phyloP scores from a whole-genome alignment of 1,140 invertebrate species.

The Meteorus sp. region DNA sequence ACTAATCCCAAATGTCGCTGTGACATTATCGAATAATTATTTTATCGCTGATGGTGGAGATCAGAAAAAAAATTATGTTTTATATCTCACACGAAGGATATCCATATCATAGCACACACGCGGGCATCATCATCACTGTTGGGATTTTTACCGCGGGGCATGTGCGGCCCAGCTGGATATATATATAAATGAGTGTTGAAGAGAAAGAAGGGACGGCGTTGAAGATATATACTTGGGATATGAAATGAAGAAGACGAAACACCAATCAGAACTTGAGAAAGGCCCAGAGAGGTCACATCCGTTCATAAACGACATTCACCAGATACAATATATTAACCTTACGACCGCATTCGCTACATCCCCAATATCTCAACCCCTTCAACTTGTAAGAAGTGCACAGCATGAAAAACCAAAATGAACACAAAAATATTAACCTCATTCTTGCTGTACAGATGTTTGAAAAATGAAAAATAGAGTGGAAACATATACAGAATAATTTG shows the following conservation, averaged over 20 bases:
- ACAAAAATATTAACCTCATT: too few species aligned
- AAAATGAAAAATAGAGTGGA: too few species aligned
- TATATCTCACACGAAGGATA: background rate
- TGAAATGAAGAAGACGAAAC: background rate
- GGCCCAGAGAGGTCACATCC: conserved; percentile 49
- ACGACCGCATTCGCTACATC: too few species aligned
- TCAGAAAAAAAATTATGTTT: too few species aligned
- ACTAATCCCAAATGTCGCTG: too few species aligned
- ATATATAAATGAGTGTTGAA: conserved; percentile 20
- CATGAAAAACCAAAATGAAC: too few species aligned
- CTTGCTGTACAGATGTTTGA: too few species aligned
- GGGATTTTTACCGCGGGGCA: conserved; percentile 30
- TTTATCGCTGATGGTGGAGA: too few species aligned
- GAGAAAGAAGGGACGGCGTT: background rate
- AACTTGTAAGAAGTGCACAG: background rate
- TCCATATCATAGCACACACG: background rate
- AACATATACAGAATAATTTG: too few species aligned
- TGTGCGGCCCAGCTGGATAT: conserved; percentile 39
- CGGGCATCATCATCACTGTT: background rate
- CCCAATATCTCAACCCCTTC: background rate
- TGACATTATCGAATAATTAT: too few species aligned
- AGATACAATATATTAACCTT: conserved; percentile 27
- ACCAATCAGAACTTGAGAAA: conserved; percentile 27
- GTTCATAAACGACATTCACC: conserved; percentile 41
- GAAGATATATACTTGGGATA: too few species aligned